Evolutionary conservation across 2,113 vertebrate species (phyloP).

Genomic region (Scortum barcoo): DNA sequence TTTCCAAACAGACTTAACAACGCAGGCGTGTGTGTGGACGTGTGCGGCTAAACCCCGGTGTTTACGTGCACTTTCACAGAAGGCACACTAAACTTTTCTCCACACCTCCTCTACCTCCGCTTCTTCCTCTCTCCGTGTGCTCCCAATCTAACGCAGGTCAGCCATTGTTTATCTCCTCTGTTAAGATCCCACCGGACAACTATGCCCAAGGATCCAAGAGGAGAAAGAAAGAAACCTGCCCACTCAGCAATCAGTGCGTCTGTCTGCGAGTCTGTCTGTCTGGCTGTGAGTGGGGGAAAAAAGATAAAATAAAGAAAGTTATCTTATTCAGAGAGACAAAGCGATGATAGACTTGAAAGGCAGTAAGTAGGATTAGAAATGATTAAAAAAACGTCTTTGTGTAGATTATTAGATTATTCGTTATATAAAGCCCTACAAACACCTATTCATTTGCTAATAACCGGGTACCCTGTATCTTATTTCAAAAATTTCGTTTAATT

Average conservation of each 20-base stretch:
- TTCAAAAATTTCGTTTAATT: neutral
- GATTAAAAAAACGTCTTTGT: neutral
- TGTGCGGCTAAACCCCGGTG: neutral
- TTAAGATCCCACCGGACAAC: conserved; percentile 53
- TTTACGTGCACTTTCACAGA: conserved; percentile 18
- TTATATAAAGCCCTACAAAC: neutral
- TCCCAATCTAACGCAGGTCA: conserved; percentile 63
- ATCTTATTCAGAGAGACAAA: neutral
- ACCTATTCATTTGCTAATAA: neutral
- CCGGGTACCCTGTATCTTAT: neutral
- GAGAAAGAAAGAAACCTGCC: conserved; percentile 20
- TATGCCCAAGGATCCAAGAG: conserved; percentile 42
- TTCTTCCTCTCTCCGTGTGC: conserved; percentile 21
- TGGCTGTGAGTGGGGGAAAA: neutral
- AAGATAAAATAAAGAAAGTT: neutral
- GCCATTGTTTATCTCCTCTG: conserved; percentile 58
- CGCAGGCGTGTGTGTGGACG: neutral
- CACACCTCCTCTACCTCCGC: neutral
- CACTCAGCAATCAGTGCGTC: conserved; percentile 50
- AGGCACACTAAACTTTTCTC: neutral
- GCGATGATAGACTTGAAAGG: neutral
- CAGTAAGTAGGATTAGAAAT: neutral
- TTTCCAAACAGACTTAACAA: neutral
- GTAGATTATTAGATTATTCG: neutral
- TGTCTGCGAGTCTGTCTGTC: conserved; percentile 34